Percentiles rank a stretch among this genome's conserved stretches.
Evolutionary conservation across 2,888 invertebrate species (phyloP).

Genomic region (Helleia helle): DNA sequence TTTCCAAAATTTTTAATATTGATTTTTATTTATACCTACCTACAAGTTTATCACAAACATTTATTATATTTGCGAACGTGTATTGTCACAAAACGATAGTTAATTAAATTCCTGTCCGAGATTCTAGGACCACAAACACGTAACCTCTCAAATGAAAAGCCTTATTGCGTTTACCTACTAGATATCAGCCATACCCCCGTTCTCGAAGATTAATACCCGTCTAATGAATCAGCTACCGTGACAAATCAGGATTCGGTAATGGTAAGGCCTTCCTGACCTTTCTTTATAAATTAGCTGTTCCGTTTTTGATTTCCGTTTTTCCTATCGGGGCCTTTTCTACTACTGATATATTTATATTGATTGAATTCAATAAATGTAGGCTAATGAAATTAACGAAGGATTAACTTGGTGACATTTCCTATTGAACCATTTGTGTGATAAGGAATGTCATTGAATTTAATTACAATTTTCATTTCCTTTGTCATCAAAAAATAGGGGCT

Average conservation of each 20-base stretch:
- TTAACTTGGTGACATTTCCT: no score
- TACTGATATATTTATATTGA: neutral
- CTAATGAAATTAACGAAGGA: neutral
- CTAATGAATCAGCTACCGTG: conserved; percentile 65
- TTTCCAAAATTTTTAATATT: no score
- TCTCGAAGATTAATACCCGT: conserved; percentile 21
- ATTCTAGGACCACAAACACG: conserved; percentile 3
- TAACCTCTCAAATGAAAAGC: neutral
- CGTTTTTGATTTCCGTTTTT: conserved; percentile 28
- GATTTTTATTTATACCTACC: no score
- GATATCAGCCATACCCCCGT: no score
- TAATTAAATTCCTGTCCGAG: conserved; percentile 6
- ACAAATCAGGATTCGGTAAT: conserved; percentile 60
- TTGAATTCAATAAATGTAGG: conserved; percentile 5
- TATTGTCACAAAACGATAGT: conserved; percentile 2
- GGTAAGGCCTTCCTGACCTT: conserved; percentile 53
- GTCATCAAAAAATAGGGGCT: no score
- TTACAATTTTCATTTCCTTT: no score
- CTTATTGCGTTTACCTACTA: no score
- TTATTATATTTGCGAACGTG: neutral
- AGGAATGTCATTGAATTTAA: no score
- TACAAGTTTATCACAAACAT: neutral
- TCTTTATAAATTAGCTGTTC: conserved; percentile 50
- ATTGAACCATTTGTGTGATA: no score
- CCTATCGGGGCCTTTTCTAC: neutral